Conservation (phyloP, 1,140 invertebrate genomes). For the Drosophila persimilis region DNA sequence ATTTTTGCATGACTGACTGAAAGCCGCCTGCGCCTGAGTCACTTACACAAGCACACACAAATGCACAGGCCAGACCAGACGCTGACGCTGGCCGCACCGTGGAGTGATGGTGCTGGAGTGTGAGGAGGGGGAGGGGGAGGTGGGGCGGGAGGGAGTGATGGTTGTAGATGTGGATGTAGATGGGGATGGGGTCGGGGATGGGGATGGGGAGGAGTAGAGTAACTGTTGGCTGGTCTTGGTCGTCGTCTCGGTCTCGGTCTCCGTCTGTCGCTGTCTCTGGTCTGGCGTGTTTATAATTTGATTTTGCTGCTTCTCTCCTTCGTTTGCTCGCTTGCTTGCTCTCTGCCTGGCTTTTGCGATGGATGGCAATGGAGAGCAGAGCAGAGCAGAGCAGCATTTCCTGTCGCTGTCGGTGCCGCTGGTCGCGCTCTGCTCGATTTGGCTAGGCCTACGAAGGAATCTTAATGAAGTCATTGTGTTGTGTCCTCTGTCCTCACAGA, state of each 20-base stretch:
- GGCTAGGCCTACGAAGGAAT: constrained; percentile 68
- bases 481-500: constrained; percentile 1
- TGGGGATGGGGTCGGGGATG: not conserved
- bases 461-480: constrained; percentile 81
- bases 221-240: constrained; percentile 49
- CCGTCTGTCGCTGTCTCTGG: constrained; percentile 49
- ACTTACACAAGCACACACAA: constrained; percentile 48
- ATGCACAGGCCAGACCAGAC: constrained; percentile 53
- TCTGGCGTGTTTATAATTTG: constrained; percentile 80
- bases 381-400: constrained; percentile 68
- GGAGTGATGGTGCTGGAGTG: constrained; percentile 6
- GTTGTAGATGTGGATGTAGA: not conserved
- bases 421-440: constrained; percentile 43
- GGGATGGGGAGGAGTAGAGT: constrained; percentile 29
- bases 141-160: not conserved
- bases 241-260: constrained; percentile 24
- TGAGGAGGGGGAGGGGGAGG: not conserved
- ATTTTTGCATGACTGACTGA: constrained; percentile 81
- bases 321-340: constrained; percentile 36
- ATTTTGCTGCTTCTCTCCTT: constrained; percentile 76
- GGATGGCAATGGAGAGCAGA: constrained; percentile 40
- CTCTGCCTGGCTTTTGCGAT: constrained; percentile 4
- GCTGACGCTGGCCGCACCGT: constrained; percentile 7
- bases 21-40: constrained; percentile 71
- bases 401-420: constrained; percentile 39